Base-by-base conservation (phyloP, 2,113 vertebrate species). In the Tupaia tana region DNA sequence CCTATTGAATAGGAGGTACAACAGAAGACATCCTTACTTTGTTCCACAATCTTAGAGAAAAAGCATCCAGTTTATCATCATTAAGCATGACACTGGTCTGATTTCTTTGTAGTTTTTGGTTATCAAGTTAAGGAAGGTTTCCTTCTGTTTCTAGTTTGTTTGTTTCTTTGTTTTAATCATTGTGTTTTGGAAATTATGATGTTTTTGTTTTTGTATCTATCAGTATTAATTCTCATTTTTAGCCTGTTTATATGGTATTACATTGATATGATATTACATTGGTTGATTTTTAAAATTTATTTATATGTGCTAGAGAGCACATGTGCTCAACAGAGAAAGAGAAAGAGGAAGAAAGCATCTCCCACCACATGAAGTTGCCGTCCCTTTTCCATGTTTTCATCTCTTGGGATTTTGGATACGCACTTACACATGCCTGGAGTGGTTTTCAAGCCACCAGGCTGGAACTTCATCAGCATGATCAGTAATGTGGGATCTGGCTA, bases 171-270 rank as follows among this genome's bases (percentile, higher is more conserved):
- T 83, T n/a, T 43, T 43, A 43, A 67, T 83, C n/a, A 66, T 67
- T 56, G 34, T 3, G 6, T 58, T n/a, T 67, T 66, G 22, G 16
- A 67, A 67, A 75, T 75, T 83, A 43, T 67, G 29, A 52, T 31
- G 6, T 86, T 20, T n/a, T 79, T 85, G 25, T 74, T 61, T 87
- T 25, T 73, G 11, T 12, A 56, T 58, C 43, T 67, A 20, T 54
- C 52, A 7, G 63, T 90, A 31, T 29, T 7, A 84, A 77, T 89
- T 94, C 85, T 75, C 29, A 83, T 74, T 66, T 20, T 94, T 84
- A 78, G 27, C 1, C 3, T 85, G 1, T 63, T 59, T 6, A 75
- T 59, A 2, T 86, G 24, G 31, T 56, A 43, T 43, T 43, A 43
- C 43, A 43, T 43, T 43, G 43, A 43, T 43, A 43, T 43, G 43